Conservation (phyloP, 2,888 invertebrate genomes). For the Hipparchia semele region DNA sequence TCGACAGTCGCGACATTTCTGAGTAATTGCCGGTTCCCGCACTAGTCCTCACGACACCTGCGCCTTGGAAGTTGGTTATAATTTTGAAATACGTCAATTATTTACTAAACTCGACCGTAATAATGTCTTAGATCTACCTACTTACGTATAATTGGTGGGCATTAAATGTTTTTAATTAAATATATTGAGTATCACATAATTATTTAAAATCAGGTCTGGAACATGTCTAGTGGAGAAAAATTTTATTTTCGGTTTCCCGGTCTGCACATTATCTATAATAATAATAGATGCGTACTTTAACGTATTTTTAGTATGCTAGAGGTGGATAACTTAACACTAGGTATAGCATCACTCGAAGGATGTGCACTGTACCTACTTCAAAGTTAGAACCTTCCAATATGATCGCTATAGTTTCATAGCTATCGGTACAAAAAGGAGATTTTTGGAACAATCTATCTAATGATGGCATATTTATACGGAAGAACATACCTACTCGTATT, state of each 20-base stretch:
- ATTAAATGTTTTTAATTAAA: slow-evolving; percentile 14
- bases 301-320: no score
- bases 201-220: slow-evolving; percentile 8
- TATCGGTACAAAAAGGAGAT: no score
- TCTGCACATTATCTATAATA: no score
- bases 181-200: neutral
- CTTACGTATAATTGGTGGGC: slow-evolving; percentile 12
- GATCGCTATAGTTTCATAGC: no score
- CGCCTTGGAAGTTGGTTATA: slow-evolving; percentile 43
- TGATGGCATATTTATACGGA: no score
- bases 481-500: no score
- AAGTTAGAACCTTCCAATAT: no score
- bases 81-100: slow-evolving; percentile 38
- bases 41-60: slow-evolving; percentile 49
- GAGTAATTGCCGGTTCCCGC: slow-evolving; percentile 57
- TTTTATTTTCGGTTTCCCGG: neutral
- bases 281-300: no score
- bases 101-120: slow-evolving; percentile 29
- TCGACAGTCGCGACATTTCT: slow-evolving; percentile 58
- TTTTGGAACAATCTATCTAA: no score
- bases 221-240: neutral
- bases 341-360: no score
- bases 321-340: no score
- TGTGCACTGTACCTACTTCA: no score
- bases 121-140: slow-evolving; percentile 22